Conservation (phyloP, 1,140 invertebrate species). For the Chelonus insularis region DNA sequence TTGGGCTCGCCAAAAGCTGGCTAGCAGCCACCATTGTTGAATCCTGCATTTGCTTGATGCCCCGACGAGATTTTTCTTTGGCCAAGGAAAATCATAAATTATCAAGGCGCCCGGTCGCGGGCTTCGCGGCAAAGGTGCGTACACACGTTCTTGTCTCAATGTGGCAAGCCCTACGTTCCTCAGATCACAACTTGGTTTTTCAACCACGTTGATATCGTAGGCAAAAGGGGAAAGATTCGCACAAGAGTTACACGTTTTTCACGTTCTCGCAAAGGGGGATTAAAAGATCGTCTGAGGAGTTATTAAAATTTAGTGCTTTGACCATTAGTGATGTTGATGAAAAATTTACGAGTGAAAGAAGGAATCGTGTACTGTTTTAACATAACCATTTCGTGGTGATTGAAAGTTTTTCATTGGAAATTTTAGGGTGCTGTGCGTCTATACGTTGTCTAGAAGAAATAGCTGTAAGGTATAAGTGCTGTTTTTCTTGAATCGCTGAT, state of each 20-base stretch:
- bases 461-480: conserved; percentile 15
- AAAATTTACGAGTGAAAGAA: background rate
- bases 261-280: conserved; percentile 5
- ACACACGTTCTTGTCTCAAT: conserved; percentile 3
- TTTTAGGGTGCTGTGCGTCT: background rate
- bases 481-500: conserved; percentile 8
- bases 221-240: conserved; percentile 15
- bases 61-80: conserved; percentile 41
- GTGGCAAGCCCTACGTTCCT: background rate
- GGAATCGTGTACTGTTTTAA: background rate
- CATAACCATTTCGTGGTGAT: background rate
- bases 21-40: conserved; percentile 56
- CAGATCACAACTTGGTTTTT: background rate
- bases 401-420: background rate
- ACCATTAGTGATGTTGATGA: background rate
- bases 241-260: conserved; percentile 21
- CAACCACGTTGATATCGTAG: conserved; percentile 15
- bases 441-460: conserved; percentile 3
- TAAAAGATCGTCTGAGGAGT: background rate
- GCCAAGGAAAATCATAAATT: conserved; percentile 42
- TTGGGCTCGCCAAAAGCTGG: conserved; percentile 37
- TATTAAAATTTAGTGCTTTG: background rate
- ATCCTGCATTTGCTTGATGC: conserved; percentile 55
- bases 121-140: conserved; percentile 20
- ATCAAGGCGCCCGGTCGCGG: conserved; percentile 38